Evolutionary conservation across 2,797 vertebrate species (phyloP).

Genomic region (Carcharodon carcharias): DNA sequence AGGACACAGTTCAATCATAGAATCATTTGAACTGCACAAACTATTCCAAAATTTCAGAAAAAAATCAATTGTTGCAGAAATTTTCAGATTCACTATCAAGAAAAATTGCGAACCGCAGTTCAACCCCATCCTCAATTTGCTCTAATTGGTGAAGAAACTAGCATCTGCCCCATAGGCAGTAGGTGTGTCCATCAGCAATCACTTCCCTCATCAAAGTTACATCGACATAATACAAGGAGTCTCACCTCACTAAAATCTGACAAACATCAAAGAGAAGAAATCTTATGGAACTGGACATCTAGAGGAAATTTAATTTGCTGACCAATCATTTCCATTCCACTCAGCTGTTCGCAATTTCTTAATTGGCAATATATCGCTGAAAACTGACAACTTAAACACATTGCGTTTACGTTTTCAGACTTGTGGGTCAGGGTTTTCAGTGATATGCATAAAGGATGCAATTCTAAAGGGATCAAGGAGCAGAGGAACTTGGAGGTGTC

Average conservation of each 20-base stretch:
- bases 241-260: neutral
- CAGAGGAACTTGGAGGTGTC: neutral
- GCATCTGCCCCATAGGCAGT: neutral
- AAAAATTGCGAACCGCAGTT: neutral
- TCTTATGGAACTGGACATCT: neutral
- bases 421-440: no score
- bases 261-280: neutral
- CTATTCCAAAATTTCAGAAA: neutral
- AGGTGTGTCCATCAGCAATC: neutral
- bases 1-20: neutral
- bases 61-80: neutral
- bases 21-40: neutral
- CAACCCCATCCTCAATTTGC: neutral
- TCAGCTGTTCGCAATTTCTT: neutral
- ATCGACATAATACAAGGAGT: no score
- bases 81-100: neutral
- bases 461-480: no score
- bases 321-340: constrained; percentile 11
- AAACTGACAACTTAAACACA: constrained; percentile 25
- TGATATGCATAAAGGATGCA: no score
- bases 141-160: neutral
- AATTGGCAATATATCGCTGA: neutral
- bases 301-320: neutral
- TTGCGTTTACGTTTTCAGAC: neutral
- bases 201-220: neutral